Evolutionary conservation across 2,797 vertebrate genomes (phyloP), one percentile per base, ranked within the genome.

Genomic region (Onychomys torridus): DNA sequence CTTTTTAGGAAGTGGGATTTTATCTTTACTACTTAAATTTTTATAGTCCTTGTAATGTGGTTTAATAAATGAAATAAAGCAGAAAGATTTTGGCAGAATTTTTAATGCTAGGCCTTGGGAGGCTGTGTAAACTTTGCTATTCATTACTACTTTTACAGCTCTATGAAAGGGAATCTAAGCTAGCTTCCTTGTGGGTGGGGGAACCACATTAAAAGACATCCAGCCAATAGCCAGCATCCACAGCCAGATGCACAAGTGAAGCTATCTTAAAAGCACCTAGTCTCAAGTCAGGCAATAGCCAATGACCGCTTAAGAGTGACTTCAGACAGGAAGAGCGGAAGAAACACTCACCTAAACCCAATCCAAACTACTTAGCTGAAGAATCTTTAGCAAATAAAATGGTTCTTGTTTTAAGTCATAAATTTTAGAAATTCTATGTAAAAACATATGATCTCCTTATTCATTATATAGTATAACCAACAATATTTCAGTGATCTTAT

Each of bases 331-430:
- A 92, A 27, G 5, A 29, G 65, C 6, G 7, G 61, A 96, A 90
- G 71, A 92, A 59, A 89, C 91, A 92, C n/a, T 46, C 69, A 79
- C 21, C 34, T 77, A 75, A 92, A 21, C n/a, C 73, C 73, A 95
- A 55, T 43, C 67, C 23, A 86, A 93, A 95, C 0, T 59, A 73
- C 0, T 89, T 75, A 91, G 19, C 46, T 93, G 86, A 61, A 90
- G 61, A 92, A 96, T 21, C 52, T 40, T 16, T 19, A 76, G 63
- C 73, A 92, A 94, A 91, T 57, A 89, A 77, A 61, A 94, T 40
- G 14, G 32, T 25, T 21, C 61, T 49, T 55, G 7, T 61, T 92
- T 71, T 90, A 92, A 95, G 71, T 12, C 29, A 89, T 71, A 91
- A 49, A 27, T 87, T 93, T 88, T 85, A 23, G 27, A 91, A 81